A percentile compares a stretch with the other conserved stretches of the same genome.
Evolutionary conservation across 1,140 invertebrate genomes (phyloP).

Genomic region (Melitaea cinxia): DNA sequence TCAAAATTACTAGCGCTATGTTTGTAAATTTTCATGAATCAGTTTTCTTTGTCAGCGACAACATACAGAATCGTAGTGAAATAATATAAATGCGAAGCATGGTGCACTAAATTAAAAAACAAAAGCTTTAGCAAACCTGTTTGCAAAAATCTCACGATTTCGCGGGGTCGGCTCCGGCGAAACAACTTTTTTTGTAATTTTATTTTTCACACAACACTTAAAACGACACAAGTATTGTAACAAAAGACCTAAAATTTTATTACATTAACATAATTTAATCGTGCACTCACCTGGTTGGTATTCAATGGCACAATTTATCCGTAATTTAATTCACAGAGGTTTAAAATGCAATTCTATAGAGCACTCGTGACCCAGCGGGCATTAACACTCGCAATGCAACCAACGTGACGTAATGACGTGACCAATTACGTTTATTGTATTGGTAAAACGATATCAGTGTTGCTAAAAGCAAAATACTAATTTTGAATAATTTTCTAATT

Average conservation of each 20-base stretch:
- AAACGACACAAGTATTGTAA: constrained; percentile 18
- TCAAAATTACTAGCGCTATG: neutral
- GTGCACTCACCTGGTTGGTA: constrained; percentile 54
- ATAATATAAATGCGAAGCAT: constrained; percentile 14
- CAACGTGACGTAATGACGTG: constrained; percentile 54
- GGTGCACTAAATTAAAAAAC: constrained; percentile 53
- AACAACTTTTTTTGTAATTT: constrained; percentile 39
- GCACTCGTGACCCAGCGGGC: constrained; percentile 70
- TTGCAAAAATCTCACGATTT: constrained; percentile 71
- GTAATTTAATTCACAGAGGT: constrained; percentile 56
- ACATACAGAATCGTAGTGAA: neutral
- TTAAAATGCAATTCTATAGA: constrained; percentile 53
- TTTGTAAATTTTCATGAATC: neutral
- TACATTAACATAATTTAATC: constrained; percentile 30
- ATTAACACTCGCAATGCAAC: constrained; percentile 65
- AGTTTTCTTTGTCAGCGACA: constrained; percentile 13
- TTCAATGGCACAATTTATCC: constrained; percentile 51
- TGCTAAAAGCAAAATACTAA: neutral
- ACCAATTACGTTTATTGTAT: constrained; percentile 34
- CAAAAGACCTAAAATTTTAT: constrained; percentile 21
- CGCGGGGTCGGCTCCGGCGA: constrained; percentile 53
- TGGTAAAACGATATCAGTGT: constrained; percentile 36
- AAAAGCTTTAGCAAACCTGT: constrained; percentile 64
- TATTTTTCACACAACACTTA: constrained; percentile 36
- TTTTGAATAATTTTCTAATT: neutral